These are phyloP conservation scores for Chloroceryle aenea DNA, from an alignment of 2,113 vertebrate genomes.

Conservation along the genomic window DNA sequence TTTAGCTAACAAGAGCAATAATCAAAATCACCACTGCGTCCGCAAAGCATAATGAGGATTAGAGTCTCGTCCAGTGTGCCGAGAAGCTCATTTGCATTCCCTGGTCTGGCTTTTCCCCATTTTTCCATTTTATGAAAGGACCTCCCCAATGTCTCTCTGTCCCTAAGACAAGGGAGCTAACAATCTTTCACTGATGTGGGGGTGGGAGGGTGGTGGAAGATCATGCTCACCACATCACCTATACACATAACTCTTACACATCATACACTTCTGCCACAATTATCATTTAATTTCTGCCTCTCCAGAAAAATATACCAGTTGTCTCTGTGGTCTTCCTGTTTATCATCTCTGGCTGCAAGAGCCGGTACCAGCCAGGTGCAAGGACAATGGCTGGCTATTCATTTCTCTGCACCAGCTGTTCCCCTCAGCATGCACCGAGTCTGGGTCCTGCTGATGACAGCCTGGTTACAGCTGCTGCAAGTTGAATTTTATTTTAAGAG, in stretches of 20 bases:
- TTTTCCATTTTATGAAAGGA: not conserved
- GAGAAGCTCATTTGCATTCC: conserved; percentile 31
- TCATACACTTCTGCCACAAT: not conserved
- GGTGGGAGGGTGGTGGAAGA: not conserved
- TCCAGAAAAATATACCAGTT: conserved; percentile 3
- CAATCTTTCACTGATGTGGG: not conserved
- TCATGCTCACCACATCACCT: not conserved
- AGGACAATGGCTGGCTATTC: conserved; percentile 49
- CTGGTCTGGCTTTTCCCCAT: not conserved
- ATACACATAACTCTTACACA: not conserved
- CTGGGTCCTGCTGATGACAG: not conserved
- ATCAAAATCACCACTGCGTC: not conserved
- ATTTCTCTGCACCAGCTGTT: conserved; percentile 50
- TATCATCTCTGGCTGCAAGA: not conserved
- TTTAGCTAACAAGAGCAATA: conserved; percentile 27
- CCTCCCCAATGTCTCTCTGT: not conserved
- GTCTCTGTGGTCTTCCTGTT: not conserved
- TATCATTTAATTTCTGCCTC: conserved; percentile 16
- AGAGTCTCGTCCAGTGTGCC: not conserved
- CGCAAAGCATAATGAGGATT: conserved; percentile 8
- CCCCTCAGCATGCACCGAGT: not conserved
- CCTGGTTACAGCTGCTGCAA: not conserved
- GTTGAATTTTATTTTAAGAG: not conserved
- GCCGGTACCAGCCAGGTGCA: not conserved
- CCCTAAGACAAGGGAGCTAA: not conserved